A percentile compares a stretch with the other conserved stretches of the same genome.
These are phyloP conservation scores for Cyclura pinguis DNA, from an alignment of 2,797 vertebrate species.

Conservation along the genomic window DNA sequence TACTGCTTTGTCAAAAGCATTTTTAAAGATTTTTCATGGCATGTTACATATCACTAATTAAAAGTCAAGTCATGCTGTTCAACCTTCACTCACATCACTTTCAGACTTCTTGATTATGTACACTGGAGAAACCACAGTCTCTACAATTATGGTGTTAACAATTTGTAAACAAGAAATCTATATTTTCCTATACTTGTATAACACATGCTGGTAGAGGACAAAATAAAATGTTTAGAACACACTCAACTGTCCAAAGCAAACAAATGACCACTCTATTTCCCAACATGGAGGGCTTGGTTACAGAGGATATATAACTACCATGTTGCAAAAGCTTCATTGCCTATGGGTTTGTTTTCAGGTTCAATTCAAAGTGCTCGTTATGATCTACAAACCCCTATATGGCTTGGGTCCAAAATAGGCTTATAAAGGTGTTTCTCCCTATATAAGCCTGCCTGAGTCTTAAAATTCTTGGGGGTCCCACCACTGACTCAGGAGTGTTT, in stretches of 20 bases:
- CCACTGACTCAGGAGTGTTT: too few species aligned
- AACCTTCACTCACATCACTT: slow-evolving; percentile 60
- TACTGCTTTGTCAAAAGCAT: slow-evolving; percentile 70
- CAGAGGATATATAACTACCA: too few species aligned
- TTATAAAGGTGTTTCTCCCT: too few species aligned
- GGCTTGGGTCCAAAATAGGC: too few species aligned
- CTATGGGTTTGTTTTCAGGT: too few species aligned
- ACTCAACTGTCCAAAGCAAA: neutral
- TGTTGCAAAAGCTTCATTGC: too few species aligned
- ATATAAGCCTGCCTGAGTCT: too few species aligned
- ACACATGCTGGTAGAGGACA: neutral
- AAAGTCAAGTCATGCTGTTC: slow-evolving; percentile 49
- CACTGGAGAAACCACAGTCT: slow-evolving; percentile 21
- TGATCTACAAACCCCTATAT: too few species aligned
- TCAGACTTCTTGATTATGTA: slow-evolving; percentile 52
- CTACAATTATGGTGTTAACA: neutral
- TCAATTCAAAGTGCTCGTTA: too few species aligned
- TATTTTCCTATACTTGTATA: neutral
- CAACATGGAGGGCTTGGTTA: slow-evolving; percentile 24
- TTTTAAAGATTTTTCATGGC: slow-evolving; percentile 68
- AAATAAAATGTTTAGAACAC: neutral
- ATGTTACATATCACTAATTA: slow-evolving; percentile 53
- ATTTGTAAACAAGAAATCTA: neutral
- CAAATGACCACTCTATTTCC: neutral
- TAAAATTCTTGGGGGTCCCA: too few species aligned